Evolutionary conservation across 2,797 vertebrate genomes (phyloP).

Genomic region (Macrochelys suwanniensis): DNA sequence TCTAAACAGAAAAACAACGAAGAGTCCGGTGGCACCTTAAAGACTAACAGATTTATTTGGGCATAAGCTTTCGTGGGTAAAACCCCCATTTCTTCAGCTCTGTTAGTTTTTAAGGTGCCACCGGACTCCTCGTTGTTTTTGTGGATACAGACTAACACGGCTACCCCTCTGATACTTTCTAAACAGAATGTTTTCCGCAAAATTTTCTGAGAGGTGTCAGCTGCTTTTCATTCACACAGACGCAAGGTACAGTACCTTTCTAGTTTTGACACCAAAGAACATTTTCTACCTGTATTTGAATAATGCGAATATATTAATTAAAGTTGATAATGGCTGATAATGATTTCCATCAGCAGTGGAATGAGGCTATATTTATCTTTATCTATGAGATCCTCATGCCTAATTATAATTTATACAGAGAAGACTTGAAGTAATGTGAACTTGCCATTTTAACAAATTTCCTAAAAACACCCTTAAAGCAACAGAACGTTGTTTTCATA

Average conservation of each 20-base stretch:
- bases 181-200: neutral
- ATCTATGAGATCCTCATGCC: conserved; percentile 47
- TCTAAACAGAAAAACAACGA: neutral
- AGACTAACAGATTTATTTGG: no score
- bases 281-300: conserved; percentile 78
- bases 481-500: neutral
- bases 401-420: conserved; percentile 41
- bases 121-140: no score
- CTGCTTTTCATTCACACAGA: conserved; percentile 12
- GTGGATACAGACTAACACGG: no score
- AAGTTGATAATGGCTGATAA: conserved; percentile 70
- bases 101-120: no score
- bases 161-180: neutral
- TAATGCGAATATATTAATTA: conserved; percentile 77
- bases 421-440: conserved; percentile 65
- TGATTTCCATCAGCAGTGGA: conserved; percentile 65
- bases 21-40: no score
- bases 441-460: conserved; percentile 56
- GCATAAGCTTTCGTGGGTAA: no score
- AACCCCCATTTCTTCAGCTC: no score
- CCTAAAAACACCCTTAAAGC: conserved; percentile 60
- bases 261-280: conserved; percentile 54
- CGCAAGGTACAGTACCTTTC: neutral
- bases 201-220: neutral
- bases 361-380: conserved; percentile 70